Base-by-base conservation (phyloP, 2,113 vertebrate species). In the Phyllopteryx taeniolatus region DNA sequence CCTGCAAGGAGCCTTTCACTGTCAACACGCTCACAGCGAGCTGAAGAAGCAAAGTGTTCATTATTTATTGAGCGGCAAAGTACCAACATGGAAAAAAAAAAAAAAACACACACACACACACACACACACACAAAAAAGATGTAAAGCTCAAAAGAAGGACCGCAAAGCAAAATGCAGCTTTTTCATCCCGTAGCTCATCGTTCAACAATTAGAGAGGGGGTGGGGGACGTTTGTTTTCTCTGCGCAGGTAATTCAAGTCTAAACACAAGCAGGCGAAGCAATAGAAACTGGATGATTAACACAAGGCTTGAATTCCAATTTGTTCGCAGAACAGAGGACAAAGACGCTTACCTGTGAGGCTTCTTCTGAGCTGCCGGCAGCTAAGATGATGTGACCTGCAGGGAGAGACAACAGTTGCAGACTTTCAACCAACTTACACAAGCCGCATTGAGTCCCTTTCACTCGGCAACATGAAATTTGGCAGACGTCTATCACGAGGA, bases 11-110 rank as follows among this genome's bases (percentile, higher is more conserved):
- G 75, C 78, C 68, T 77, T 53, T 61, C 68, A 82, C 85, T 81
- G 88, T 90, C 88, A 90, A 85, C 79, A 75, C 83, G 73, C 82
- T 86, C 79, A 79, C 80, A 76, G 86, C 72, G 64, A 76, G 72
- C 77, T 78, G 73, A 86, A 89, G 79, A 71, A 47, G 64, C 64
- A 79, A 85, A 72, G 67, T 71, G 69, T 87, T 85, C 80, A 90
- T 89, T 85, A 89, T 89, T 90, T 77, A 90, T 86, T 35, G 33
- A 70, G 73, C 56, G n/a, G 78, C 71, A 84, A 81, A 70, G 53
- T 71, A 70, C 83, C 78, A 73, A 72, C 43, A 65, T 15, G 62
- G 49, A 61, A 62, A 66, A 73, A 42, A 67, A n/a, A 1, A 7
- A 62, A 77, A 20, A 14, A 53, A 35, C 12, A 49, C 13, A 13